Percentiles rank a stretch among this genome's conserved stretches.
These are phyloP conservation scores for Sinelater perroti DNA, from an alignment of 2,888 invertebrate genomes.

Conservation along the genomic window DNA sequence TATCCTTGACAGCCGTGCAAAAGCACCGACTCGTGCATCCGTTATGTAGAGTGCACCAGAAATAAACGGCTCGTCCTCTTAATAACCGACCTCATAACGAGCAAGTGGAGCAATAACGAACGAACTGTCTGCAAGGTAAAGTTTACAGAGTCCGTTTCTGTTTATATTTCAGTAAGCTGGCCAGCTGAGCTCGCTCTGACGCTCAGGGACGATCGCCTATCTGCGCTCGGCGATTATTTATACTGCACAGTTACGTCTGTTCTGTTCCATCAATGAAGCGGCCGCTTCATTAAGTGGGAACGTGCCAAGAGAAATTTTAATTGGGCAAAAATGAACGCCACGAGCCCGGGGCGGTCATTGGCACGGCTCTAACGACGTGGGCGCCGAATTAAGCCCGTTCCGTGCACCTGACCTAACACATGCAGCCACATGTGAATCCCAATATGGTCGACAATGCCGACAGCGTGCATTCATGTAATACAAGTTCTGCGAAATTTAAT, in stretches of 20 bases:
- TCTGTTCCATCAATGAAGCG: slow-evolving; percentile 22
- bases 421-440: slow-evolving; percentile 33
- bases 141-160: too few species aligned
- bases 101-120: too few species aligned
- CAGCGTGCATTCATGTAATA: slow-evolving; percentile 33
- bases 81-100: too few species aligned
- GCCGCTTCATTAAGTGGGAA: slow-evolving; percentile 15
- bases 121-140: too few species aligned
- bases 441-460: slow-evolving; percentile 30
- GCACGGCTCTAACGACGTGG: slow-evolving; percentile 31
- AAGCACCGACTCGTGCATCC: too few species aligned
- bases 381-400: slow-evolving; percentile 33
- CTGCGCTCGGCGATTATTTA: background rate
- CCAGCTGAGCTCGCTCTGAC: too few species aligned
- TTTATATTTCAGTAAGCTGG: too few species aligned
- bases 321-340: slow-evolving; percentile 31
- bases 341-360: slow-evolving; percentile 26
- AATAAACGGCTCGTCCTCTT: too few species aligned
- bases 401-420: slow-evolving; percentile 34
- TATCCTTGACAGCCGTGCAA: too few species aligned
- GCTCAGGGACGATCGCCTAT: too few species aligned
- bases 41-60: too few species aligned
- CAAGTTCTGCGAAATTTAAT: slow-evolving; percentile 34
- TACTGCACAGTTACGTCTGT: slow-evolving; percentile 1
- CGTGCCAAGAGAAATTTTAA: slow-evolving; percentile 27